Percentiles rank a stretch among this genome's conserved stretches.
Conservation (phyloP, 1,140 invertebrate species). For the Drosophila virilis region DNA sequence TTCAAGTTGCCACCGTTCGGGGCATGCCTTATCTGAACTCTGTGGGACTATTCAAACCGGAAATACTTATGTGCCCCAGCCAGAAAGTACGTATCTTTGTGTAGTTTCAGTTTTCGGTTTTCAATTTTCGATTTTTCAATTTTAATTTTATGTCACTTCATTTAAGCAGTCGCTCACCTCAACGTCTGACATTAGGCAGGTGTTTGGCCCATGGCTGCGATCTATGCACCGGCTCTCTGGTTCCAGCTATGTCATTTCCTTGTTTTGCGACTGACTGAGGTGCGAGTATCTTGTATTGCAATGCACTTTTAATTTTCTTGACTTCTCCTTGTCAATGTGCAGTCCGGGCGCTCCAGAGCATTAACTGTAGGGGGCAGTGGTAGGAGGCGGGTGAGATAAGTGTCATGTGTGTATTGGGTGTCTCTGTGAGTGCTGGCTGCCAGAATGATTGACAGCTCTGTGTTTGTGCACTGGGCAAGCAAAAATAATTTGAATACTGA, state of each 20-base stretch:
- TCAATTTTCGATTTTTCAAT: constrained; percentile 38
- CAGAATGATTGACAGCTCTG: constrained; percentile 37
- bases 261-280: constrained; percentile 11
- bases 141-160: constrained; percentile 45
- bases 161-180: constrained; percentile 42
- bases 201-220: constrained; percentile 39
- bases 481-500: constrained; percentile 32
- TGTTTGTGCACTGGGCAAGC: constrained; percentile 8
- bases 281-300: constrained; percentile 20
- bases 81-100: constrained; percentile 7
- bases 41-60: constrained; percentile 37
- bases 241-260: constrained; percentile 20
- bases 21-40: constrained; percentile 65
- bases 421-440: constrained; percentile 10
- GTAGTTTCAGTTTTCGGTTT: constrained; percentile 42
- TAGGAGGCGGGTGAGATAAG: neutral
- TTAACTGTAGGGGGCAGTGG: neutral
- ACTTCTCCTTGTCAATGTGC: constrained; percentile 40
- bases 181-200: constrained; percentile 51
- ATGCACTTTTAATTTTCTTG: constrained; percentile 52
- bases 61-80: constrained; percentile 25
- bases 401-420: constrained; percentile 30
- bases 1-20: constrained; percentile 16
- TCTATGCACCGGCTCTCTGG: constrained; percentile 6
- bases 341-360: no score